Conservation (phyloP, 2,797 vertebrate genomes). For the Discoglossus pictus region DNA sequence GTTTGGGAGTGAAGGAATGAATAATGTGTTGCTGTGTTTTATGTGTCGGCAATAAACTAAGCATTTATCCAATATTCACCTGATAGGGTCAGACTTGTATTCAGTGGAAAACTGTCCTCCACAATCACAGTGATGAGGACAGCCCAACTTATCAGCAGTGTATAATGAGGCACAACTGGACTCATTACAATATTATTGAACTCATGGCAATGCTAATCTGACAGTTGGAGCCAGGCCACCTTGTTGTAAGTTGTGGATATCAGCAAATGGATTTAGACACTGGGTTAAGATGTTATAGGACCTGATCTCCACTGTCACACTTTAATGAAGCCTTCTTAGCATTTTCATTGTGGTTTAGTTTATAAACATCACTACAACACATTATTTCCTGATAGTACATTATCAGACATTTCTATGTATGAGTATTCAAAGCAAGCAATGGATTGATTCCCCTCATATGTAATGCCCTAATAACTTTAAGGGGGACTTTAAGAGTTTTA, state of each 20-base stretch:
- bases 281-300: too few species aligned
- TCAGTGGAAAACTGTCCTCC: constrained; percentile 11
- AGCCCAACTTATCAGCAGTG: neutral
- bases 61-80: neutral
- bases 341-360: too few species aligned
- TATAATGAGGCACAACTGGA: neutral
- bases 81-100: constrained; percentile 24
- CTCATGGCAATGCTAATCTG: neutral
- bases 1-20: neutral
- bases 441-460: too few species aligned
- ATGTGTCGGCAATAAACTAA: neutral
- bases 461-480: too few species aligned
- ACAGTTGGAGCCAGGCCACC: neutral
- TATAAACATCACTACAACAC: too few species aligned
- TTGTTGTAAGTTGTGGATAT: neutral
- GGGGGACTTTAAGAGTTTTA: too few species aligned
- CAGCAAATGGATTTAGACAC: too few species aligned
- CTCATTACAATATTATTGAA: constrained; percentile 3
- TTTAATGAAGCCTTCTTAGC: too few species aligned
- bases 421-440: too few species aligned
- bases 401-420: too few species aligned
- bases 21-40: constrained; percentile 1
- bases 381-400: too few species aligned
- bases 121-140: neutral
- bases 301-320: too few species aligned